These are phyloP conservation scores for Callyntrura sp. DNA, from an alignment of 2,888 invertebrate genomes.

Conservation along the genomic window DNA sequence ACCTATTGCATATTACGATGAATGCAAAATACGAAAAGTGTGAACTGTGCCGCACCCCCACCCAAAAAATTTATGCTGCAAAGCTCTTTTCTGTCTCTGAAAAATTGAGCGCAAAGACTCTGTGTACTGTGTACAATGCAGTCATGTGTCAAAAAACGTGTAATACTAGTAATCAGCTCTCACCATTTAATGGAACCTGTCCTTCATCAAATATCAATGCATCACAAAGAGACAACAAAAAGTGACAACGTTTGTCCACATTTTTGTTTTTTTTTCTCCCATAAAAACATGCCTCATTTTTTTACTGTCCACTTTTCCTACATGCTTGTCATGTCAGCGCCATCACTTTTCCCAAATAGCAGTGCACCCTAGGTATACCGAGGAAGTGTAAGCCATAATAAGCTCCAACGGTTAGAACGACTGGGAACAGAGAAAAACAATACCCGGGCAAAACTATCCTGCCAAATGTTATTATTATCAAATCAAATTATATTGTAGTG, in stretches of 20 bases:
- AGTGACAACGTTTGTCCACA: slow-evolving; percentile 21
- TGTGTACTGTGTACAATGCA: too few species aligned
- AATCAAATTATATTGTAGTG: too few species aligned
- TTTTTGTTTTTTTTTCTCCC: not conserved
- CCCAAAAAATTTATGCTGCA: not conserved
- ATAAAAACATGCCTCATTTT: not conserved
- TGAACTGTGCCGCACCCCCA: not conserved
- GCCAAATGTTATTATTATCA: too few species aligned
- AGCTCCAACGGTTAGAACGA: not conserved
- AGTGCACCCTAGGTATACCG: too few species aligned
- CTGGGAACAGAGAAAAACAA: not conserved
- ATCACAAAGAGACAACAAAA: not conserved
- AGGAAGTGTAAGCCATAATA: too few species aligned
- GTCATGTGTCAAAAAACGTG: slow-evolving; percentile 7
- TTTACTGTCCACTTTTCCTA: not conserved
- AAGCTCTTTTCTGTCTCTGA: too few species aligned
- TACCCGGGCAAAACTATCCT: not conserved
- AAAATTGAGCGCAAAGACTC: not conserved
- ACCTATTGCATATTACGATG: too few species aligned
- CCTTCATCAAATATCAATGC: not conserved
- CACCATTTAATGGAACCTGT: slow-evolving; percentile 6
- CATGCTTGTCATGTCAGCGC: not conserved
- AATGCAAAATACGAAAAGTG: not conserved
- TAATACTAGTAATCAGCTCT: not conserved
- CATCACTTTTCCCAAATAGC: too few species aligned